Evolutionary conservation across 1,140 invertebrate genomes (phyloP), one percentile per base, ranked within the genome.

Genomic region (Temnothorax curvispinosus): DNA sequence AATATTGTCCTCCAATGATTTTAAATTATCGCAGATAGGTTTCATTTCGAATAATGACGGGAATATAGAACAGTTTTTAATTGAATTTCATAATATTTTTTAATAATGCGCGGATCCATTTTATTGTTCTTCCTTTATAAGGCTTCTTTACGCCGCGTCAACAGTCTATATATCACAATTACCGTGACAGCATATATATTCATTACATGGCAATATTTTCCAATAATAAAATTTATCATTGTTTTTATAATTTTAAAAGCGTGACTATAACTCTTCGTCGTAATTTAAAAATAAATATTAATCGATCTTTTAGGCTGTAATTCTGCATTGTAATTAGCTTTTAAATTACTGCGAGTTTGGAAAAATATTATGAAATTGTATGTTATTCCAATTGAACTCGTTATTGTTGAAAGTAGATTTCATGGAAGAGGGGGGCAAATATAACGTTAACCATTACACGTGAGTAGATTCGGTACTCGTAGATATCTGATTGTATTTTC

Each of bases 401-500:
- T 38, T 44, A 27, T 72, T 35, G 3, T 60, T 54, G 27, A 60
- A 60, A 38, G 9, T 44, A 35, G 18, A 21, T 0, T 38, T 27
- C 7, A 13, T 13, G 27, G n/a, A 62, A 47, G 21, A 27, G 9
- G 27, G 9, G 27, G 1, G 7, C 18, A 54, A 27, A 38, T 50
- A 47, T 18, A 60, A 60, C 5, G 47, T 56, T 80, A 80, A 56
- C 32, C 6, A 69, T 71, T 35, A 3, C 64, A 21, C 13, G 6
- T 47, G 27, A 4, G 15, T 35, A 27, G 1, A 44, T 60, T 47
- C 54, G 27, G 41, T 32, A 38, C 56, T 74, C 18, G 69, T 38
- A 18, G 54, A 58, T 74, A 84, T 74, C 52, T 56, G 78, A 82
- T 74, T 60, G 54, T 44, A 60, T 84, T 84, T 84, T 72, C 13